These are phyloP conservation scores for Hydrochoerus hydrochaeris DNA, from an alignment of 2,113 vertebrate species.

Conservation along the genomic window DNA sequence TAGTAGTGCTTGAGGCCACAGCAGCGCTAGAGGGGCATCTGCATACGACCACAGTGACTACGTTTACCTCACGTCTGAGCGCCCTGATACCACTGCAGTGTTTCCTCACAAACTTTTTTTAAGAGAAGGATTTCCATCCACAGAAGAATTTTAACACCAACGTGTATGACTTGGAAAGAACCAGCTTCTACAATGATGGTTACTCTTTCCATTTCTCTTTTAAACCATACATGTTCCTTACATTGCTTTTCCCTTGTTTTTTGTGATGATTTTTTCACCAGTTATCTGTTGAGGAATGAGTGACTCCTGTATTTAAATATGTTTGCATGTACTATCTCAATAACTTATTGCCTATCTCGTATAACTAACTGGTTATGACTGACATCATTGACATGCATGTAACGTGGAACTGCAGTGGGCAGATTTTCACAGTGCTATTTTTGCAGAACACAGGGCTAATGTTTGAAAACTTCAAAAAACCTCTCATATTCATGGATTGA, in stretches of 20 bases:
- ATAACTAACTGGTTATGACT: background rate
- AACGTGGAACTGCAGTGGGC: background rate
- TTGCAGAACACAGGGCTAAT: background rate
- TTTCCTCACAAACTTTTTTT: background rate
- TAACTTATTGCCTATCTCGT: background rate
- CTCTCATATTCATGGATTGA: background rate
- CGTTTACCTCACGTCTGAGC: background rate
- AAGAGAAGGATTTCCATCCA: background rate
- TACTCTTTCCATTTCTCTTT: background rate
- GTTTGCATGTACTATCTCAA: background rate
- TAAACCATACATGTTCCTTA: background rate
- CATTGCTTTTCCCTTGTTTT: constrained; percentile 6
- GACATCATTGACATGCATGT: background rate
- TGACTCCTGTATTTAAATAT: background rate
- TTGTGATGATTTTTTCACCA: background rate
- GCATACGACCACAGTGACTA: background rate
- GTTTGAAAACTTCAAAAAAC: background rate
- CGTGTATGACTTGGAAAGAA: background rate
- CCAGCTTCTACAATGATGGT: background rate
- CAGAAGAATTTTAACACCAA: constrained; percentile 7
- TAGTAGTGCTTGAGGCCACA: too few relatives aligned
- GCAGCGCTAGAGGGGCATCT: background rate
- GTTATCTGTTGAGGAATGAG: background rate
- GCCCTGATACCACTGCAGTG: background rate
- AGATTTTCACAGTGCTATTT: background rate